Evolutionary conservation across 2,888 invertebrate species (phyloP), one percentile per base, ranked within the genome.

Genomic region (Caenorhabditis sp.): DNA sequence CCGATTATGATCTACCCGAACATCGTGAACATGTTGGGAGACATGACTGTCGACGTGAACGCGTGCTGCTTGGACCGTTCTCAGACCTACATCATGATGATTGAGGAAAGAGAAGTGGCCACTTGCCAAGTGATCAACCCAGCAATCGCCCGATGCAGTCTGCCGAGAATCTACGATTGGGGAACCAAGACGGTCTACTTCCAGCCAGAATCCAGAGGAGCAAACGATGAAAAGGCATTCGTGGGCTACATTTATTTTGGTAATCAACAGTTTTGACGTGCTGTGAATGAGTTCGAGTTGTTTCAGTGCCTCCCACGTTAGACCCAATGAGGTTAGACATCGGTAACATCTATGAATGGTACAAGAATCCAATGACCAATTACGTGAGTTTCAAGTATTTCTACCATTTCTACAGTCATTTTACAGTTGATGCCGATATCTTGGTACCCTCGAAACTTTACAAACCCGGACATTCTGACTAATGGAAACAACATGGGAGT

Each of bases 21-120:
- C 90, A 95, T 95, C 88, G 97, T 96, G 3, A 96, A 95, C 90
- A 97, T 98, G 97, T 91, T 98, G 81, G 98, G 98, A 11, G 98
- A 97, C 2, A 95, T 95, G 0, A 93, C 96, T 62, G 95, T 99
- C 30, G 96, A 97, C 89, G 94, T 99, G 77, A 96, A 97, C 0
- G 98, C 97, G 0, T 95, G 96, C 4, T 99, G 98, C 89, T 95
- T 97, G 89, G 92, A 93, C 81, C 92, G 81, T 13, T 78, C 87
- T 0, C 84, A 85, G 45, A 85, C 85, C 0, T 88, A 89, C 68
- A 81, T 81, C 58, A 74, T 88, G 52, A 87, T 86, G 86, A 88
- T 89, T 35, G 87, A 87, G 61, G 85, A 86, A 78, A 79, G 88
- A 80, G 84, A 87, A 77, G 83, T 84, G 6, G 88, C 88, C 30